phyloP scores from a whole-genome alignment of 2,113 vertebrate species.

The Chaetodon trifascialis region DNA sequence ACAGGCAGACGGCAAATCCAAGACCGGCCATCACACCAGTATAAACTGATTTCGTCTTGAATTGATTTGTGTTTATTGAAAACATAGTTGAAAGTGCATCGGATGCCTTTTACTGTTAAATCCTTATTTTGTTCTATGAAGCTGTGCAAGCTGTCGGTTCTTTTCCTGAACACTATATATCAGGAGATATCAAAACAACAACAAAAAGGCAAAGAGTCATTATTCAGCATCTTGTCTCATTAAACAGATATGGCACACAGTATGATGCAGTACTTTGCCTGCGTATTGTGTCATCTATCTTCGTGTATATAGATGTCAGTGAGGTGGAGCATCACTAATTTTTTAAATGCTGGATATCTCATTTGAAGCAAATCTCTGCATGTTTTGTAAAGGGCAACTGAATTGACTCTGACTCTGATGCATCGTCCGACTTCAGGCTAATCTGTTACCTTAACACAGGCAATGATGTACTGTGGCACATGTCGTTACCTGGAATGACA shows the following conservation, averaged over 20 bases:
- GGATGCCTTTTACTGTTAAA: background rate
- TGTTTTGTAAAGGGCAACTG: constrained; percentile 32
- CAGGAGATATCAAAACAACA: background rate
- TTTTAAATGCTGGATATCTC: constrained; percentile 14
- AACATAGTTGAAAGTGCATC: background rate
- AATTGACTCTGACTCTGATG: constrained; percentile 26
- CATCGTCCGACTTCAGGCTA: background rate
- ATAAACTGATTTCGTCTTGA: background rate
- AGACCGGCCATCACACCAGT: background rate
- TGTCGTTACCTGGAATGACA: constrained; percentile 34
- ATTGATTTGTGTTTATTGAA: background rate
- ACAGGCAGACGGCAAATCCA: background rate
- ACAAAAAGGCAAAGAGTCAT: background rate
- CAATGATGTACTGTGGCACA: background rate
- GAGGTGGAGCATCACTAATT: background rate
- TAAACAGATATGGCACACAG: background rate
- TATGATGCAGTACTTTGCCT: background rate
- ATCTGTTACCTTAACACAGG: constrained; percentile 19
- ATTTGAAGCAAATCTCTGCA: background rate
- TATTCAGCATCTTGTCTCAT: background rate
- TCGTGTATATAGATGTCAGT: constrained; percentile 8
- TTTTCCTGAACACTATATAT: background rate
- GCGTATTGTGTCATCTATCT: background rate
- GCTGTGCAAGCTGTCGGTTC: background rate
- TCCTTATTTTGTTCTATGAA: background rate